phyloP scores from a whole-genome alignment of 2,113 vertebrate genomes.

The Apodemus speciosus region DNA sequence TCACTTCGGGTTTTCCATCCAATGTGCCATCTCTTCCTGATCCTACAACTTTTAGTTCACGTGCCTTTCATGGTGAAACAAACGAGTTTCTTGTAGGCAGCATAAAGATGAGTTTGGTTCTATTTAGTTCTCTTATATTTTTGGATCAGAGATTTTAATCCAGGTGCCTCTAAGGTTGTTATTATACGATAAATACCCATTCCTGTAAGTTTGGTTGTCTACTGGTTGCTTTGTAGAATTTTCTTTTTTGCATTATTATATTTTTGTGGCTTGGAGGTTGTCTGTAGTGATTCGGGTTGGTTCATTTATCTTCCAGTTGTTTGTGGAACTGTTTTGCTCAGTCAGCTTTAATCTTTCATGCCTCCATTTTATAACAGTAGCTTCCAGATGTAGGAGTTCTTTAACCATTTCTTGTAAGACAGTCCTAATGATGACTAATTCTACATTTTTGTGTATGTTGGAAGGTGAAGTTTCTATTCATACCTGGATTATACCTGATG shows the following conservation, averaged over 20 bases:
- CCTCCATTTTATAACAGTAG: not conserved
- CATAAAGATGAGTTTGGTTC: not conserved
- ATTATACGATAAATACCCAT: not conserved
- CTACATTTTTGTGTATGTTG: not conserved
- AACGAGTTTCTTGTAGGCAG: not conserved
- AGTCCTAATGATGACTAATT: not conserved
- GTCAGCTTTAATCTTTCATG: not conserved
- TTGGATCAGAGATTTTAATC: not conserved
- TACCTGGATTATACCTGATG: not conserved
- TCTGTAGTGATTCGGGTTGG: not conserved
- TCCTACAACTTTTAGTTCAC: not conserved
- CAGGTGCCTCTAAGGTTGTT: not conserved
- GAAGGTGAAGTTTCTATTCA: not conserved
- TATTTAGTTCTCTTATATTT: not conserved
- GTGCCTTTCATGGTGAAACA: not conserved
- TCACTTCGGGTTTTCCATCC: not conserved
- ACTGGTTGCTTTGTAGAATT: not conserved
- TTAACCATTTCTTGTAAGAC: not conserved
- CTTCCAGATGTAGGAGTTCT: not conserved
- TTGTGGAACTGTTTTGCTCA: not conserved
- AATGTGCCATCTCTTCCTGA: not conserved
- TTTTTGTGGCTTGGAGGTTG: not conserved
- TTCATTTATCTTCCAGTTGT: no score
- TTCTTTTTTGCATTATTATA: not conserved
- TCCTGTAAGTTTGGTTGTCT: not conserved